phyloP scores from a whole-genome alignment of 1,140 invertebrate species.

The Megalonaias nervosa region DNA sequence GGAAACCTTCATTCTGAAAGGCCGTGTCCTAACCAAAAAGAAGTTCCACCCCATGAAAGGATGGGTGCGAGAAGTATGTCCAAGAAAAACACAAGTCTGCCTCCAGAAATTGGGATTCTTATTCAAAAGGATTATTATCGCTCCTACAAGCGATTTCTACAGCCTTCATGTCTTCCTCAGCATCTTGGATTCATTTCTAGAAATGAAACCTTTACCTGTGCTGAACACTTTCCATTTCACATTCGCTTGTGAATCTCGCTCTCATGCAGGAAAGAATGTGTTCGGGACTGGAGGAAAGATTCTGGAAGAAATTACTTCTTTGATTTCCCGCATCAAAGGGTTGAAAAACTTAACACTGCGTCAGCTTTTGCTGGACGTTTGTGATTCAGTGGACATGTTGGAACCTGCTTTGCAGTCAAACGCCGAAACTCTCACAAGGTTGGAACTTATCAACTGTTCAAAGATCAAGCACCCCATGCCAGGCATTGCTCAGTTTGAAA shows the following conservation, averaged over 20 bases:
- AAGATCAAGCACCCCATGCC: slow-evolving; percentile 81
- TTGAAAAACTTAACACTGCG: slow-evolving; percentile 80
- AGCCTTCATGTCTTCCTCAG: slow-evolving; percentile 82
- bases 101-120: slow-evolving; percentile 80
- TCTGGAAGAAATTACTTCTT: slow-evolving; percentile 52
- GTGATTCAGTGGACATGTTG: slow-evolving; percentile 74
- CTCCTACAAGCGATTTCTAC: slow-evolving; percentile 85
- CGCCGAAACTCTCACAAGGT: slow-evolving; percentile 77
- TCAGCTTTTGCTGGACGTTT: slow-evolving; percentile 82
- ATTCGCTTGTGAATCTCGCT: slow-evolving; percentile 81
- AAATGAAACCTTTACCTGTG: slow-evolving; percentile 48
- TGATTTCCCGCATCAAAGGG: slow-evolving; percentile 80
- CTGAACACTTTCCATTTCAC: slow-evolving; percentile 77
- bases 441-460: slow-evolving; percentile 84
- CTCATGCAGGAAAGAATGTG: slow-evolving; percentile 72
- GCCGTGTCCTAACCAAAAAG: slow-evolving; percentile 81
- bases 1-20: slow-evolving; percentile 79
- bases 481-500: slow-evolving; percentile 83
- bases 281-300: slow-evolving; percentile 80
- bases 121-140: slow-evolving; percentile 80
- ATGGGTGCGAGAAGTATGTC: slow-evolving; percentile 70
- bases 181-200: slow-evolving; percentile 74
- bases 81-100: slow-evolving; percentile 74
- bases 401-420: slow-evolving; percentile 79
- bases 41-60: slow-evolving; percentile 88